Evolutionary conservation across 2,888 invertebrate species (phyloP).

Genomic region (Ormyrus thymus): DNA sequence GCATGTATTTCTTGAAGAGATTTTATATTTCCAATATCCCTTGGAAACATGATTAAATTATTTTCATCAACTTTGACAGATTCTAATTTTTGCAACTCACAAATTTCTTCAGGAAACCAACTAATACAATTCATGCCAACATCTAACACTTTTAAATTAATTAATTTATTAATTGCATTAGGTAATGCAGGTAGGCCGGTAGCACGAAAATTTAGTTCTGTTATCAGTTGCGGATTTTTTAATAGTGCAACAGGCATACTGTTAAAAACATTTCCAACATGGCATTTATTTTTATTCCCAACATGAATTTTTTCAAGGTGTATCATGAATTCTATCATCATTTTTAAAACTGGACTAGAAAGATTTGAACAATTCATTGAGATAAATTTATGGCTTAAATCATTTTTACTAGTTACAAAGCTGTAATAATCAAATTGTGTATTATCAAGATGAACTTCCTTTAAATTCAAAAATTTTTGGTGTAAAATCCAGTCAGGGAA

Average conservation of each 20-base stretch:
- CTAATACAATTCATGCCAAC: conserved; percentile 46
- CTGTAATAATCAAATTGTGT: conserved; percentile 43
- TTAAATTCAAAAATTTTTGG: conserved; percentile 50
- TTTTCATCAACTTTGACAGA: conserved; percentile 49
- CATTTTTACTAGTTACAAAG: conserved; percentile 19
- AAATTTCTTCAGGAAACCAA: conserved; percentile 56
- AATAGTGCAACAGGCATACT: conserved; percentile 38
- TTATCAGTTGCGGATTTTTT: conserved; percentile 40
- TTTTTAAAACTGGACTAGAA: conserved; percentile 43
- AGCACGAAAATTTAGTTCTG: conserved; percentile 45
- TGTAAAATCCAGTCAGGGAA: conserved; percentile 54
- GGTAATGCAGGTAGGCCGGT: conserved; percentile 45
- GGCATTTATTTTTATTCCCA: conserved; percentile 19
- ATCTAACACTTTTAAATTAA: conserved; percentile 50
- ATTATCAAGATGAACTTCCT: conserved; percentile 47
- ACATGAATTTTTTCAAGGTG: conserved; percentile 48
- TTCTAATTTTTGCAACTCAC: conserved; percentile 45
- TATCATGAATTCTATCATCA: conserved; percentile 48
- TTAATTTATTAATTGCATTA: conserved; percentile 26
- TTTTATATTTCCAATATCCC: conserved; percentile 52
- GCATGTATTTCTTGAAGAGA: conserved; percentile 40
- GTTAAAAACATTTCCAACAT: conserved; percentile 39
- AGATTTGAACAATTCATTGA: conserved; percentile 51
- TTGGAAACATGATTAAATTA: conserved; percentile 41
- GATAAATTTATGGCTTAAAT: conserved; percentile 17